Evolutionary conservation across 2,113 vertebrate genomes (phyloP).

Genomic region (Microtus ochrogaster): DNA sequence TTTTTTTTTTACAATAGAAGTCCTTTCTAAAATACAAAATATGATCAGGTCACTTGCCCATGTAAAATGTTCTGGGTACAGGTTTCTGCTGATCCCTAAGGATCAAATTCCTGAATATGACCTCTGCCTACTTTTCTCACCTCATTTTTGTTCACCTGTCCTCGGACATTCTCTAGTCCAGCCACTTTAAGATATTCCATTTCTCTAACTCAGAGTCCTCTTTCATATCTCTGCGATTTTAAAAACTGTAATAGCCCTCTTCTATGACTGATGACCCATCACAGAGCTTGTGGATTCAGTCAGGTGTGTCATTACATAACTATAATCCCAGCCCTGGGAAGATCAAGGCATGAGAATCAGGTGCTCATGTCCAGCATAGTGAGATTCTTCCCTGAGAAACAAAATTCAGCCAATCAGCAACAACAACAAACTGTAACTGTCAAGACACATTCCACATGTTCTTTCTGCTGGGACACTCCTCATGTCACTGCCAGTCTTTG

Average conservation of each 20-base stretch:
- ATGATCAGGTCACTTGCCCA: not conserved
- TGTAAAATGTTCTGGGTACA: not conserved
- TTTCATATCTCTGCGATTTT: not conserved
- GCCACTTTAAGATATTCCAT: not conserved
- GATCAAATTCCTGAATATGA: not conserved
- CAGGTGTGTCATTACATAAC: not conserved
- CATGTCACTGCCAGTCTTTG: not conserved
- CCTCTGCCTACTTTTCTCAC: not conserved
- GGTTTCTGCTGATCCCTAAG: not conserved
- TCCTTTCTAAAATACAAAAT: constrained; percentile 25
- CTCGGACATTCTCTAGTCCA: not conserved
- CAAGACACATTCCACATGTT: not conserved
- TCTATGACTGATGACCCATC: not conserved
- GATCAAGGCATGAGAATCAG: not conserved
- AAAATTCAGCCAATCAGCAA: not conserved
- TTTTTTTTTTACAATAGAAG: not conserved
- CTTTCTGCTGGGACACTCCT: not conserved
- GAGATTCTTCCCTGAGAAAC: not conserved
- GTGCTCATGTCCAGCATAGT: not conserved
- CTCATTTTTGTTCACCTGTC: not conserved
- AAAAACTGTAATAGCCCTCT: not conserved
- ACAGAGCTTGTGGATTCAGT: not conserved
- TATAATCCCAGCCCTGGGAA: not conserved
- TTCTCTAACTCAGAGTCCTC: not conserved
- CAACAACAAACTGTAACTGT: not conserved